These are phyloP conservation scores for Itoplectis maculator DNA, from an alignment of 2,888 invertebrate species.

Conservation along the genomic window DNA sequence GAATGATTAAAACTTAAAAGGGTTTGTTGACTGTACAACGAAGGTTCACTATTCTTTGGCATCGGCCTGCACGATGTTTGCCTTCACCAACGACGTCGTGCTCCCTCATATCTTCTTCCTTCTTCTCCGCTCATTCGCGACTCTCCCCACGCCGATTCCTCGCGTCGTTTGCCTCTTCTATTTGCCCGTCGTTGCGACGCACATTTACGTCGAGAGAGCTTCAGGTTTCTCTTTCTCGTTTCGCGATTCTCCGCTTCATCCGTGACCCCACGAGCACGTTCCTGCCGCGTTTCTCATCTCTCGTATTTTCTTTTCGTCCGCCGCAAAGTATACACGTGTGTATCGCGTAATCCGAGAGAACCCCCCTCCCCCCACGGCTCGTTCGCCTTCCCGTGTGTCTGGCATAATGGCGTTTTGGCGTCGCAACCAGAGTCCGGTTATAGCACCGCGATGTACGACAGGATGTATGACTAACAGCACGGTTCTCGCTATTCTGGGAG, in stretches of 20 bases:
- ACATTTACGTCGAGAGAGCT: conserved; percentile 30
- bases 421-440: conserved; percentile 78
- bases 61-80: not conserved
- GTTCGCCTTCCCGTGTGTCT: conserved; percentile 75
- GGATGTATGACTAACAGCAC: conserved; percentile 82
- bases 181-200: conserved; percentile 44
- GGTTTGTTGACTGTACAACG: too few relatives aligned
- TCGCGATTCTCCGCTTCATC: conserved; percentile 61
- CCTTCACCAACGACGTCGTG: not conserved
- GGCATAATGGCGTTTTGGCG: conserved; percentile 77
- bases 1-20: too few relatives aligned
- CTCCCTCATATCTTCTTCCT: conserved; percentile 40
- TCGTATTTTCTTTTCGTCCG: conserved; percentile 44
- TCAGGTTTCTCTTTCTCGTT: conserved; percentile 66
- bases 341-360: conserved; percentile 49
- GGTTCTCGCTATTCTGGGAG: conserved; percentile 81
- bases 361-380: too few relatives aligned
- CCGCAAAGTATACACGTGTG: conserved; percentile 33
- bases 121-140: conserved; percentile 33
- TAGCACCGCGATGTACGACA: conserved; percentile 80
- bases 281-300: conserved; percentile 60
- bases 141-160: conserved; percentile 45
- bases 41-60: too few relatives aligned
- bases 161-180: conserved; percentile 52
- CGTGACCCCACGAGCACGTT: conserved; percentile 57